Percentiles rank a stretch among this genome's conserved stretches.
Conservation (phyloP, 2,113 vertebrate genomes). For the Syngnathoides biaculeatus region DNA sequence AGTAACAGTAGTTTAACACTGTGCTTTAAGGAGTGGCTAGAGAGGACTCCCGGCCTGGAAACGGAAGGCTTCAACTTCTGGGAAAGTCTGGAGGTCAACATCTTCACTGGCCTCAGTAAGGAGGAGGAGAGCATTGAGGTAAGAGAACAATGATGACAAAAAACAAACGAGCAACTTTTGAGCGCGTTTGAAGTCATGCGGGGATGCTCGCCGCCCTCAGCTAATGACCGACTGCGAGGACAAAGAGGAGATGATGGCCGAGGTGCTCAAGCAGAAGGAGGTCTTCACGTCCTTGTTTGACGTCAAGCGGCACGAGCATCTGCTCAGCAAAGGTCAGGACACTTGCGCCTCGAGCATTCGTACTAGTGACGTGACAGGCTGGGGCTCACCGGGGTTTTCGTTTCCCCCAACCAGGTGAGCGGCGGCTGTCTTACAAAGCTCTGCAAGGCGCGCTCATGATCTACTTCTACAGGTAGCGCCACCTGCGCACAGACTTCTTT, state of each 20-base stretch:
- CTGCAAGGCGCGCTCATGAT: constrained; percentile 94
- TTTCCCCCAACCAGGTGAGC: constrained; percentile 46
- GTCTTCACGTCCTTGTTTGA: constrained; percentile 86
- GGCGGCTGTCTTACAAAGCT: constrained; percentile 66
- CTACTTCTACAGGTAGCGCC: constrained; percentile 89
- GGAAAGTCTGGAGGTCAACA: constrained; percentile 84
- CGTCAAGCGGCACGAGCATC: constrained; percentile 87
- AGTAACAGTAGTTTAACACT: neutral
- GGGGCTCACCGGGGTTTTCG: neutral
- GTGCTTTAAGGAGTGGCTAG: constrained; percentile 86
- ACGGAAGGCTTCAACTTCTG: constrained; percentile 92
- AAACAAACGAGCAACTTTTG: neutral
- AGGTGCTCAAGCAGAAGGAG: constrained; percentile 84
- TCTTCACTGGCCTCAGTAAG: constrained; percentile 77
- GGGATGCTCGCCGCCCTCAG: constrained; percentile 13
- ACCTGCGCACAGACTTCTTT: neutral
- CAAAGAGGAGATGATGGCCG: constrained; percentile 82
- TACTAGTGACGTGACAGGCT: neutral
- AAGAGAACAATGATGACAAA: constrained; percentile 8
- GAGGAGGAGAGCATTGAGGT: constrained; percentile 83
- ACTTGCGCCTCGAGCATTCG: neutral
- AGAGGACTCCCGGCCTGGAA: constrained; percentile 91
- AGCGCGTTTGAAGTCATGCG: constrained; percentile 8
- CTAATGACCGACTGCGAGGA: constrained; percentile 80
- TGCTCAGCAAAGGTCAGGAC: constrained; percentile 84